Evolutionary conservation across 1,140 invertebrate species (phyloP).

Genomic region (Drosophila dunni): DNA sequence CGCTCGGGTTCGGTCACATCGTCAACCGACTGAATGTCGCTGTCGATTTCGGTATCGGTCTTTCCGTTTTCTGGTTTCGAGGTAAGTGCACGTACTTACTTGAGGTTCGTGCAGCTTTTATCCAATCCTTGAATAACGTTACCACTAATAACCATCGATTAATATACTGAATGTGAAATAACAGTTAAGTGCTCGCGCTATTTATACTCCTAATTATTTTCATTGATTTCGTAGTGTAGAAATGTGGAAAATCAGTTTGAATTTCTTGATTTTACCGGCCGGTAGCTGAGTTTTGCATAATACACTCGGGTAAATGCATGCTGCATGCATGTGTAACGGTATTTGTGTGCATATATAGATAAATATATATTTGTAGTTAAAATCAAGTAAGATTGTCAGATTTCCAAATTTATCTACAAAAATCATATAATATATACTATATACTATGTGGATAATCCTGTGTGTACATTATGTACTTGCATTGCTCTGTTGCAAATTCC

Average conservation of each 20-base stretch:
- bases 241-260: background rate
- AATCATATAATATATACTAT: background rate
- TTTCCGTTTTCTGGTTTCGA: conserved; percentile 79
- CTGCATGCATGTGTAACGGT: conserved; percentile 25
- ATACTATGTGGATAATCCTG: conserved; percentile 1
- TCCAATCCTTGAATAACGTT: conserved; percentile 49
- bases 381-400: background rate
- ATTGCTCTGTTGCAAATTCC: conserved; percentile 46
- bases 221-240: conserved; percentile 1
- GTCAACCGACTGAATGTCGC: conserved; percentile 35
- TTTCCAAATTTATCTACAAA: background rate
- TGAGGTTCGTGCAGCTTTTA: conserved; percentile 22
- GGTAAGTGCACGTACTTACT: conserved; percentile 66
- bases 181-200: conserved; percentile 19
- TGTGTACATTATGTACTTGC: conserved; percentile 7
- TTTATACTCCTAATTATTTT: background rate
- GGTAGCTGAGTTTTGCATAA: conserved; percentile 45
- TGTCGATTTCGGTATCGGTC: conserved; percentile 61
- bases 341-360: background rate
- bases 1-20: conserved; percentile 24
- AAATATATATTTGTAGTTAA: background rate
- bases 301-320: conserved; percentile 2
- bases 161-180: conserved; percentile 36
- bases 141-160: conserved; percentile 61
- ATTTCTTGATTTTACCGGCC: conserved; percentile 41